A percentile compares a stretch with the other conserved stretches of the same genome.
phyloP scores from a whole-genome alignment of 2,888 invertebrate genomes.

The Protula sp. region DNA sequence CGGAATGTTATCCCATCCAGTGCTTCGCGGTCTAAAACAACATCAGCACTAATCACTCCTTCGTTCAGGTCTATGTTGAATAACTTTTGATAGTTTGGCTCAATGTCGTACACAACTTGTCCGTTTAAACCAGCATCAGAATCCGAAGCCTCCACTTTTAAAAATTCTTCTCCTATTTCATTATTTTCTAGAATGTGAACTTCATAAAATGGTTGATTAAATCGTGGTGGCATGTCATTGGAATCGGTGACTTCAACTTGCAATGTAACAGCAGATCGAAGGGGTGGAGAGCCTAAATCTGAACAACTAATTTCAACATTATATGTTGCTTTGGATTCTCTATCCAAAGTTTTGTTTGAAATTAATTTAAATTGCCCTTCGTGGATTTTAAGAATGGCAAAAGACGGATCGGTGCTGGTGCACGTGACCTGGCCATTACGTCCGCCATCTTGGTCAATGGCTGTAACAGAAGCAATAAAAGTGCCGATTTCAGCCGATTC shows the following conservation, averaged over 20 bases:
- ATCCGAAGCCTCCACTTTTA: not conserved
- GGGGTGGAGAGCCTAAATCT: conserved; percentile 2
- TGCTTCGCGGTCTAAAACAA: conserved; percentile 2
- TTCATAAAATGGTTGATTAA: not conserved
- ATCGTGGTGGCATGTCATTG: conserved; percentile 4
- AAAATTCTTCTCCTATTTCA: not conserved
- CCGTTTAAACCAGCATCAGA: conserved; percentile 1
- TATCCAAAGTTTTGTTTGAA: not conserved
- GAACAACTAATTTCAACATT: not conserved
- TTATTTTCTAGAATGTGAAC: not conserved
- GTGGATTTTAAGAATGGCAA: not conserved
- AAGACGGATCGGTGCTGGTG: not conserved
- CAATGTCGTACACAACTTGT: not conserved
- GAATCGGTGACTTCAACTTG: not conserved
- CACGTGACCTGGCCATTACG: conserved; percentile 4
- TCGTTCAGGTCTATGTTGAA: conserved; percentile 1
- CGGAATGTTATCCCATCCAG: not conserved
- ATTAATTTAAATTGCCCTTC: conserved; percentile 3
- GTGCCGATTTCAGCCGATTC: conserved; percentile 1
- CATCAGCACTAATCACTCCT: conserved; percentile 2
- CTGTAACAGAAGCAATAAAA: conserved; percentile 1
- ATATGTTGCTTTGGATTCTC: not conserved
- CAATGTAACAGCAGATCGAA: not conserved
- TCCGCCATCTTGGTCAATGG: conserved; percentile 1
- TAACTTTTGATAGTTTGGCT: not conserved